Evolutionary conservation across 2,797 vertebrate genomes (phyloP).

Genomic region (Argyrosomus regius): DNA sequence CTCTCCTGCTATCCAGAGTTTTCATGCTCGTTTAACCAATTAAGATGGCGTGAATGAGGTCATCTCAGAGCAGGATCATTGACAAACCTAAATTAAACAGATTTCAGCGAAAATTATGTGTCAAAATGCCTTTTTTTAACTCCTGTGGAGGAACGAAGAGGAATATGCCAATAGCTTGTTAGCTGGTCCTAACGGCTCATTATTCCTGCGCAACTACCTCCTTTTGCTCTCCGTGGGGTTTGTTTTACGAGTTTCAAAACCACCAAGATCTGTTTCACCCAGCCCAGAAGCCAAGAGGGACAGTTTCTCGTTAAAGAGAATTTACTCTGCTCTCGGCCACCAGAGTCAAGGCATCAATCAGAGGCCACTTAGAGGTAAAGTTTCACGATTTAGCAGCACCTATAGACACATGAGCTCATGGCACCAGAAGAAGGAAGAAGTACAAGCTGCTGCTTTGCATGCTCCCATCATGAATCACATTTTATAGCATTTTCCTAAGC

Average conservation of each 20-base stretch:
- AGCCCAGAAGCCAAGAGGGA: slow-evolving; percentile 48
- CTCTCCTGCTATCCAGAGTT: slow-evolving; percentile 5
- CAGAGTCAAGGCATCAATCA: slow-evolving; percentile 68
- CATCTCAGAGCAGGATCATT: slow-evolving; percentile 31
- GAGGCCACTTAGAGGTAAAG: slow-evolving; percentile 59
- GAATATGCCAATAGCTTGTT: slow-evolving; percentile 41
- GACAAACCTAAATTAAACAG: slow-evolving; percentile 26
- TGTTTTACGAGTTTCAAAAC: slow-evolving; percentile 67
- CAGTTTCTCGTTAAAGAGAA: slow-evolving; percentile 54
- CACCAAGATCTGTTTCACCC: slow-evolving; percentile 52
- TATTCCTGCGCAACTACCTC: slow-evolving; percentile 49
- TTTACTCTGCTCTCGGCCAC: slow-evolving; percentile 58
- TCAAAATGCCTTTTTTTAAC: slow-evolving; percentile 26
- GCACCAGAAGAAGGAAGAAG: slow-evolving; percentile 26
- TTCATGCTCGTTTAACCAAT: slow-evolving; percentile 43
- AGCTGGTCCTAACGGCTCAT: slow-evolving; percentile 42
- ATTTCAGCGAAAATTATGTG: slow-evolving; percentile 38
- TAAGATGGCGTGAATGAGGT: slow-evolving; percentile 19
- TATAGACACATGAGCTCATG: slow-evolving; percentile 50
- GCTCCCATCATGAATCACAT: slow-evolving; percentile 52
- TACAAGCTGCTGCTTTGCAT: slow-evolving; percentile 37
- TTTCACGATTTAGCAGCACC: slow-evolving; percentile 54
- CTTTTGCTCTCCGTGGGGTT: slow-evolving; percentile 44
- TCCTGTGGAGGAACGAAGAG: slow-evolving; percentile 26
- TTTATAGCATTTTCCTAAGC: slow-evolving; percentile 47